Evolutionary conservation across 37 sponge, comb jelly and placozoan genomes (phyloP).

Genomic region (Amphimedon queenslandica): DNA sequence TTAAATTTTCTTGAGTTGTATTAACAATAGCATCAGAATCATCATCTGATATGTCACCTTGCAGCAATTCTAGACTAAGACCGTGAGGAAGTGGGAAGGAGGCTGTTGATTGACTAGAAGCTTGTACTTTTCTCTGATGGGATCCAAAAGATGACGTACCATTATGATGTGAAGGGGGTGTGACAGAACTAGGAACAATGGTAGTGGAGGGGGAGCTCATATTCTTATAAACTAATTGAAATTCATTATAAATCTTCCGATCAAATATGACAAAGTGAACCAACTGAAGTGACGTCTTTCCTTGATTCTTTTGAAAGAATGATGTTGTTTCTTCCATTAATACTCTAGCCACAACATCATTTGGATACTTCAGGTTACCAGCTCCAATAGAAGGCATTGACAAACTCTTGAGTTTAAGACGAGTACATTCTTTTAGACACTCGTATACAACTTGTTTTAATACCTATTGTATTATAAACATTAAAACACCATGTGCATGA

Average conservation of each 20-base stretch:
- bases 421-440: constrained; percentile 25
- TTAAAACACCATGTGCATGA: no score
- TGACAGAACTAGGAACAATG: neutral
- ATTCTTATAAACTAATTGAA: constrained; percentile 5
- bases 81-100: neutral
- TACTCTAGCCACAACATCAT: constrained; percentile 22
- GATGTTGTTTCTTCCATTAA: constrained; percentile 17
- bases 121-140: neutral
- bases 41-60: constrained; percentile 56
- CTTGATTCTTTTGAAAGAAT: constrained; percentile 3
- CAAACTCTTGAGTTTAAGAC: constrained; percentile 14
- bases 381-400: constrained; percentile 69
- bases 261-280: constrained; percentile 46
- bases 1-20: constrained; percentile 31
- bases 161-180: neutral
- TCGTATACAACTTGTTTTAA: constrained; percentile 20
- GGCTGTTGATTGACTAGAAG: neutral
- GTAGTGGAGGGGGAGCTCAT: neutral
- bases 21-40: constrained; percentile 49
- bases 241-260: constrained; percentile 13
- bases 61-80: constrained; percentile 15
- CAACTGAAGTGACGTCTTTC: neutral
- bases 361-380: constrained; percentile 48
- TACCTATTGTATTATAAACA: constrained; percentile 10
- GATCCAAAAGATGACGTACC: neutral